phyloP scores from a whole-genome alignment of 2,797 vertebrate species.

The Lithobates sylvaticus region DNA sequence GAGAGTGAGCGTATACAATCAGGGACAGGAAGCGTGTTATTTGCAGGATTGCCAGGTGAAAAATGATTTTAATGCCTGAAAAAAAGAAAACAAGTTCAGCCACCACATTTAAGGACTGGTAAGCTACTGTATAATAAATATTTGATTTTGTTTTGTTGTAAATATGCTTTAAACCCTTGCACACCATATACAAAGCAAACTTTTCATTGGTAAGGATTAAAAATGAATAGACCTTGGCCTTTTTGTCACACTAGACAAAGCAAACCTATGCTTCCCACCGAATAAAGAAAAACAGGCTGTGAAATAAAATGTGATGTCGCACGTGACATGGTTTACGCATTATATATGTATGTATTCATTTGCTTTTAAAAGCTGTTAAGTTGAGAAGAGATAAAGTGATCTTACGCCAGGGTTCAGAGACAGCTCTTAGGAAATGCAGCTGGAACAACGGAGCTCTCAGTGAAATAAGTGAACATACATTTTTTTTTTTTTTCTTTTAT shows the following conservation, averaged over 20 bases:
- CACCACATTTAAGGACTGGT: too few species aligned
- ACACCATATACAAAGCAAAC: not conserved
- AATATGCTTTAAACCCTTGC: not conserved
- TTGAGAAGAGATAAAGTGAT: conserved; percentile 46
- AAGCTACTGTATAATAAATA: not conserved
- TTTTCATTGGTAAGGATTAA: too few species aligned
- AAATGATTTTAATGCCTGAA: too few species aligned
- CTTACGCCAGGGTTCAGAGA: conserved; percentile 20
- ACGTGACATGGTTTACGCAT: conserved; percentile 43
- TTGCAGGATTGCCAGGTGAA: too few species aligned
- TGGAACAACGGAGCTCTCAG: not conserved
- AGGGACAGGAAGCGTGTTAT: too few species aligned
- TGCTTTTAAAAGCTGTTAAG: conserved; percentile 57
- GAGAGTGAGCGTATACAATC: too few species aligned
- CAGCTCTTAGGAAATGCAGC: conserved; percentile 43
- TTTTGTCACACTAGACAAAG: not conserved
- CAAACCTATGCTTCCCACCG: not conserved
- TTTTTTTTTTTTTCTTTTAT: conserved; percentile 32
- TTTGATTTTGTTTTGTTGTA: not conserved
- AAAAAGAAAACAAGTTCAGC: too few species aligned
- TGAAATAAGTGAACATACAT: conserved; percentile 41
- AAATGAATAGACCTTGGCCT: not conserved
- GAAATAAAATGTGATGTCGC: conserved; percentile 36
- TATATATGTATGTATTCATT: conserved; percentile 60
- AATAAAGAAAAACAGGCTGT: conserved; percentile 30